Conservation (phyloP, 2,113 vertebrate species). For the Manacus vitellinus region DNA sequence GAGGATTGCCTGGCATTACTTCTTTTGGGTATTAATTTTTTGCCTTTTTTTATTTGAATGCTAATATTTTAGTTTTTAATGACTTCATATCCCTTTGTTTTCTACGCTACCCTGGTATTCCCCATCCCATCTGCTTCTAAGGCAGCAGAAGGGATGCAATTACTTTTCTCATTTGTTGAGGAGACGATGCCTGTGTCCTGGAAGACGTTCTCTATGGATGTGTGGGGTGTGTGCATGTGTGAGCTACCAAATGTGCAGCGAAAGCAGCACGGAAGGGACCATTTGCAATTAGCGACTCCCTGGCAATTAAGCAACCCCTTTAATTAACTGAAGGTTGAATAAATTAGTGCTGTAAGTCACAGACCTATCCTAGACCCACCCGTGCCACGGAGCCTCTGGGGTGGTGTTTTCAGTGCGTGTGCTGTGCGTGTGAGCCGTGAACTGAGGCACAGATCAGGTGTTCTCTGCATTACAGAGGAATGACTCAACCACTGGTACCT, state of each 20-base stretch:
- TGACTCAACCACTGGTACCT: conserved; percentile 38
- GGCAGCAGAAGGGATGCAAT: conserved; percentile 14
- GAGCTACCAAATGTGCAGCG: not conserved
- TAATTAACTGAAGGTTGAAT: not conserved
- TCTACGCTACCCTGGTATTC: not conserved
- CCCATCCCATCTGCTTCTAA: not conserved
- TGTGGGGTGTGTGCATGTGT: not conserved
- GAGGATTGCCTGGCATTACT: not conserved
- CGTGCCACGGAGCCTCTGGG: not conserved
- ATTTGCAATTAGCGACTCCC: not conserved
- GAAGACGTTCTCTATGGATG: not conserved
- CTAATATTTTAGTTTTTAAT: not conserved
- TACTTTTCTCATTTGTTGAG: not conserved
- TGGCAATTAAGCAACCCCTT: not conserved
- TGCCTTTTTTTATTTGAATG: not conserved
- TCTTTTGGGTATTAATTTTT: not conserved
- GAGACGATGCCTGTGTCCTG: conserved; percentile 17
- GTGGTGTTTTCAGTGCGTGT: not conserved
- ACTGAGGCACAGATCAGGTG: not conserved
- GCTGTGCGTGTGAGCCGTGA: not conserved
- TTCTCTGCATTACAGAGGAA: not conserved
- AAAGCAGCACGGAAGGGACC: not conserved
- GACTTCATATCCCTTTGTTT: not conserved
- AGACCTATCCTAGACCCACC: not conserved
- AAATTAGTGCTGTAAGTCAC: not conserved